phyloP scores from a whole-genome alignment of 1,140 invertebrate genomes.

The Apis dorsata region DNA sequence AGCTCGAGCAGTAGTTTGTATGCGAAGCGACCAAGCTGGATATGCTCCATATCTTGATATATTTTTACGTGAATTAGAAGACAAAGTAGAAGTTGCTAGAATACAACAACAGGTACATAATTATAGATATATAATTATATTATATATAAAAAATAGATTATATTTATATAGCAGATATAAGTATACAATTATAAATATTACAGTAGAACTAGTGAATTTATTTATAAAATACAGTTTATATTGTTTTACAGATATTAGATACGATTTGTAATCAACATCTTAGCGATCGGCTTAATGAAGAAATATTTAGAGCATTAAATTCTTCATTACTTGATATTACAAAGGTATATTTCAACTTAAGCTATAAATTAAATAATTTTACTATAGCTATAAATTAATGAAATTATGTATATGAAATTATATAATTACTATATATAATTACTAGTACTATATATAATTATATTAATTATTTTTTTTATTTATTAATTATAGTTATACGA shows the following conservation, averaged over 20 bases:
- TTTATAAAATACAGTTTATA: background rate
- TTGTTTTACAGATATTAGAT: conserved; percentile 82
- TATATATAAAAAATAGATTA: too few relatives aligned
- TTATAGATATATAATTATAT: background rate
- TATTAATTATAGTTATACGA: conserved; percentile 86
- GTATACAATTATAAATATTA: conserved; percentile 54
- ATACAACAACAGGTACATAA: conserved; percentile 84
- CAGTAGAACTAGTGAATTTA: background rate
- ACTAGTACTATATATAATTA: too few relatives aligned
- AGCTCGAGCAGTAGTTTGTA: conserved; percentile 96
- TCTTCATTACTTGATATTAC: conserved; percentile 84
- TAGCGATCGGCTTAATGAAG: conserved; percentile 68
- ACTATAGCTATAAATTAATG: too few relatives aligned
- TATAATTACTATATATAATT: too few relatives aligned
- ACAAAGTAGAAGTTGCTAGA: conserved; percentile 93
- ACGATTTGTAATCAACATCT: conserved; percentile 81
- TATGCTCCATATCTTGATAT: conserved; percentile 89
- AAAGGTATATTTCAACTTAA: conserved; percentile 77
- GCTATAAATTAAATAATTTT: background rate
- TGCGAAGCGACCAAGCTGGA: conserved; percentile 91
- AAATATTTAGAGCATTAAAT: conserved; percentile 81
- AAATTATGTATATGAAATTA: too few relatives aligned
- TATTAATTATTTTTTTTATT: background rate
- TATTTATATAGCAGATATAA: too few relatives aligned
- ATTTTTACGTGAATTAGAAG: conserved; percentile 94